Base-by-base conservation (phyloP, 2,888 invertebrate species). In the Apotomis capreana region DNA sequence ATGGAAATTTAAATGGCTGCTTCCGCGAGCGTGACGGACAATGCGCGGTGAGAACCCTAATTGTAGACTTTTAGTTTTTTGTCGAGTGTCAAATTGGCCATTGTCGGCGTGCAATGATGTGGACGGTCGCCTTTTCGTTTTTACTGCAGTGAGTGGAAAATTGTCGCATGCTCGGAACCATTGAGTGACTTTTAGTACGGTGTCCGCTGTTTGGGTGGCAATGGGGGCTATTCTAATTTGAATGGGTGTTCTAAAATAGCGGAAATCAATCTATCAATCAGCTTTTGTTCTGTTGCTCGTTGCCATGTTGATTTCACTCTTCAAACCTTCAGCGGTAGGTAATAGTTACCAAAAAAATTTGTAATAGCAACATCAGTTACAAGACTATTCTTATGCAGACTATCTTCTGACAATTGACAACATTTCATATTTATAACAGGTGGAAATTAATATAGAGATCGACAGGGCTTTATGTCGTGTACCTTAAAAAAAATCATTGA, bases 1-100 rank as follows among this genome's bases (percentile, higher is more conserved):
- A 92, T 93, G 92, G 92, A 91, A 89, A 89, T 90, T 92, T 92
- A 92, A 93, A 92, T 89, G 89, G 84, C 86, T 83, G 85, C 87
- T 90, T 90, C 91, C 92, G 87, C 76, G 77, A 76, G 80, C 78
- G 79, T 77, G 78, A 75, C 81, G 76, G 76, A 85, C 88, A 89
- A 89, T 87, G 84, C 86, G 81, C 78, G 81, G 83, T 80, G 83
- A 84, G 83, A 86, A 80, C 86, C 85, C 87, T 90, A 89, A 90
- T 90, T 89, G 89, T 76, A 69, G 70, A 79, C 79, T 80, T 83
- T 87, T 89, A 85, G 83, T 86, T 85, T 86, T 84, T 80, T 84
- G 87, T 85, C 83, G 86, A 87, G 84, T 91, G 88, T 88, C 88
- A 88, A 91, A 92, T 92, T 91, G 90, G 88, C 89, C 81, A 92